These are phyloP conservation scores for Passer domesticus DNA, from an alignment of 2,113 vertebrate species.

Conservation along the genomic window DNA sequence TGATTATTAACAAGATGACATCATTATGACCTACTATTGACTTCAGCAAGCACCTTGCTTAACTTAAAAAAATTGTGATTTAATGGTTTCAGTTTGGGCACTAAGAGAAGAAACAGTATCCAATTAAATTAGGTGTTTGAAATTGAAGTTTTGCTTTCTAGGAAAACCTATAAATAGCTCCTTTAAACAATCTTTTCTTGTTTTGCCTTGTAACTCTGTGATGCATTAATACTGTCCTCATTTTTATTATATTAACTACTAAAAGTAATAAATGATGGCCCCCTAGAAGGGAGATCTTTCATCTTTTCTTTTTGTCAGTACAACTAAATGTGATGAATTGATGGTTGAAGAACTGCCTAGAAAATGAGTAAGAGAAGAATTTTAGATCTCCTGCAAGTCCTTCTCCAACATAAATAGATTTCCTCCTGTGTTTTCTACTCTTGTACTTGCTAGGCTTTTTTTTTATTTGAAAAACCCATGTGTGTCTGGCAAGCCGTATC, in stretches of 20 bases:
- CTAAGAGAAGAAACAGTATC: background rate
- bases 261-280: background rate
- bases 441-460: background rate
- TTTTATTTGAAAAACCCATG: background rate
- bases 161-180: background rate
- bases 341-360: background rate
- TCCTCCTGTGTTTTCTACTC: background rate
- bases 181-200: background rate
- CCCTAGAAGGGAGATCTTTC: background rate
- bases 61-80: background rate
- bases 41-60: background rate
- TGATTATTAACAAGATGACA: background rate
- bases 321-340: background rate
- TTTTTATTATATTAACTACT: background rate
- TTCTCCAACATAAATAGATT: background rate
- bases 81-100: background rate
- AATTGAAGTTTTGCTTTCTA: background rate
- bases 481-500: background rate
- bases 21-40: background rate
- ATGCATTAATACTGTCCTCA: background rate
- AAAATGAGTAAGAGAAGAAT: background rate
- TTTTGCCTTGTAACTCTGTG: background rate
- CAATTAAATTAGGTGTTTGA: background rate
- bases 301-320: background rate
- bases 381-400: background rate